These are phyloP conservation scores for Phasia obesa DNA, from an alignment of 2,888 invertebrate species.

Conservation along the genomic window DNA sequence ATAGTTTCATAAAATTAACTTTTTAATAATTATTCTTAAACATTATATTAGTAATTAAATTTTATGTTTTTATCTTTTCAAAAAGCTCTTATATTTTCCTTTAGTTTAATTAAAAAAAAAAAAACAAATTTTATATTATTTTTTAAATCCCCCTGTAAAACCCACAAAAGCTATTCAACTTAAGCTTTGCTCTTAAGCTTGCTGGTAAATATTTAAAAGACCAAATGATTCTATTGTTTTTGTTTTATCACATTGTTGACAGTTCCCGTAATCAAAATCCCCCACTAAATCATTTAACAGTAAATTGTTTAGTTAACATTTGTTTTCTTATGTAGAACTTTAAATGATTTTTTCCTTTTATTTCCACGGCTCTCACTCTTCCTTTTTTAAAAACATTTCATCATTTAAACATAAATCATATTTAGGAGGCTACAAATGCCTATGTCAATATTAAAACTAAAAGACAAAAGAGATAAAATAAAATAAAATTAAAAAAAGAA, in stretches of 20 bases:
- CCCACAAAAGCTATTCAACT: no score
- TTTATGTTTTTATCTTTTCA: no score
- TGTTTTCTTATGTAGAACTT: background rate
- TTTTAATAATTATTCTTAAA: no score
- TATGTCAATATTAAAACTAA: slow-evolving; percentile 52
- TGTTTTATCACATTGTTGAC: slow-evolving; percentile 33
- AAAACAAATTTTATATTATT: no score
- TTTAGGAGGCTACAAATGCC: slow-evolving; percentile 22
- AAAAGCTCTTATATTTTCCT: no score
- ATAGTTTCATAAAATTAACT: no score
- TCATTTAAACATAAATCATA: slow-evolving; percentile 55
- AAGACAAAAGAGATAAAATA: slow-evolving; percentile 42
- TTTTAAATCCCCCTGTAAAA: no score
- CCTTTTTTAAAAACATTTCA: slow-evolving; percentile 16
- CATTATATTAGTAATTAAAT: no score
- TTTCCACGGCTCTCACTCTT: background rate
- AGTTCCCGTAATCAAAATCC: slow-evolving; percentile 41
- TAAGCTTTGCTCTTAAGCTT: no score
- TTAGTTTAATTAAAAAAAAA: no score
- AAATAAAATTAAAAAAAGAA: slow-evolving; percentile 30
- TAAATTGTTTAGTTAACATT: slow-evolving; percentile 53
- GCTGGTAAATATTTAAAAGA: no score
- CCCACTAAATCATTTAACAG: slow-evolving; percentile 59
- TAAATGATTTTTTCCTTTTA: background rate
- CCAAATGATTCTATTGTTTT: no score